A percentile compares a stretch with the other conserved stretches of the same genome.
Evolutionary conservation across 2,113 vertebrate species (phyloP).

Genomic region (Marmota monax): DNA sequence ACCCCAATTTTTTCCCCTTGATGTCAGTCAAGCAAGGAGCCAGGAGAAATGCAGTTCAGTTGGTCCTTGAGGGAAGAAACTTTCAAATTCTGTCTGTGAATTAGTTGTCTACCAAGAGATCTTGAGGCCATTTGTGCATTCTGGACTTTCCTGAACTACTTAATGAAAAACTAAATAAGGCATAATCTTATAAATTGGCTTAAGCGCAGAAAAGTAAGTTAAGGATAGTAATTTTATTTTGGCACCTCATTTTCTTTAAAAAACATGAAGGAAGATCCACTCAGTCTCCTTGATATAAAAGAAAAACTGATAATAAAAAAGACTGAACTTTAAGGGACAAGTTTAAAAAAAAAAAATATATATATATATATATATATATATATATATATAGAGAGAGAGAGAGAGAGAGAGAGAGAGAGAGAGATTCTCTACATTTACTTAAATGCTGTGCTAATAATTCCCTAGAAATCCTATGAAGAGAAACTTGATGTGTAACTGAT

Average conservation of each 20-base stretch:
- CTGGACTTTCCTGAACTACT: not conserved
- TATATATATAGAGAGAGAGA: no score
- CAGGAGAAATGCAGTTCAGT: not conserved
- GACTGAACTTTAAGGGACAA: not conserved
- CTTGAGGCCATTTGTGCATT: not conserved
- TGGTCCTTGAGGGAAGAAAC: not conserved
- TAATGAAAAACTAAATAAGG: not conserved
- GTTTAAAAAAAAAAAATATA: no score
- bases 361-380: not conserved
- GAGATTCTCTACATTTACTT: not conserved
- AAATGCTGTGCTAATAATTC: not conserved
- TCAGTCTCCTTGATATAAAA: not conserved
- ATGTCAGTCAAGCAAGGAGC: not conserved
- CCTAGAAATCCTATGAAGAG: not conserved
- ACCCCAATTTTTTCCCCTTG: not conserved
- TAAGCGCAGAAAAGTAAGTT: not conserved
- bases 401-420: no score
- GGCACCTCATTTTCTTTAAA: not conserved
- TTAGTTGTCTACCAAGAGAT: not conserved
- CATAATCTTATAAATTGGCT: not conserved
- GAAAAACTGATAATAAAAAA: not conserved
- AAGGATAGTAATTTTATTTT: not conserved
- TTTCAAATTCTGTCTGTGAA: not conserved
- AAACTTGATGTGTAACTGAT: not conserved
- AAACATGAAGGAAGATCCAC: not conserved